Conservation (phyloP, 64 coral and sea anemone genomes). For the Montipora efflorescens region DNA sequence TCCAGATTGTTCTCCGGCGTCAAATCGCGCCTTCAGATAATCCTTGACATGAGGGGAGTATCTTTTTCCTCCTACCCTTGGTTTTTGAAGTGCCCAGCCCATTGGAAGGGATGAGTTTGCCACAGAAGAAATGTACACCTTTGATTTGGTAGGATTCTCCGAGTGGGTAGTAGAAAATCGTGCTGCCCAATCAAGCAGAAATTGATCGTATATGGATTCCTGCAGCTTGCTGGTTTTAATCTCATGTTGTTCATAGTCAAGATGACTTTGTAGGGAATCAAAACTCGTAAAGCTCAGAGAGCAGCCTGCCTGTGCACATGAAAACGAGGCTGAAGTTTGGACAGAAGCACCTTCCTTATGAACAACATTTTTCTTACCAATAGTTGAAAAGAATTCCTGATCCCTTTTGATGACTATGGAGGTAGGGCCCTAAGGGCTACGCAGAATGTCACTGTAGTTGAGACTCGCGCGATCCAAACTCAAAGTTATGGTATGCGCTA, state of each 20-base stretch:
- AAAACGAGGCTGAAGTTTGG: background rate
- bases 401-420: background rate
- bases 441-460: background rate
- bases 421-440: slow-evolving; percentile 18
- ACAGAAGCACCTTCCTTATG: too few relatives aligned
- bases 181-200: background rate
- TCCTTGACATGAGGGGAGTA: background rate
- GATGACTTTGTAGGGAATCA: slow-evolving; percentile 1
- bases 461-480: background rate
- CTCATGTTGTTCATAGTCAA: slow-evolving; percentile 11
- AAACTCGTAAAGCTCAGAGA: background rate
- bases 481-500: slow-evolving; percentile 22
- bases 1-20: background rate
- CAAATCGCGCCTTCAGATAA: background rate
- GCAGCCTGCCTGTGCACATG: slow-evolving; percentile 13
- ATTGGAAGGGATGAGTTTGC: background rate
- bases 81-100: background rate
- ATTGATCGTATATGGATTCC: slow-evolving; percentile 2
- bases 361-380: background rate
- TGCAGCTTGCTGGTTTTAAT: background rate
- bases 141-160: background rate
- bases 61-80: background rate
- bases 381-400: background rate
- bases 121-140: background rate
- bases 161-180: background rate